Conservation (phyloP, 2,888 invertebrate species). For the Drosophila kanekoi region DNA sequence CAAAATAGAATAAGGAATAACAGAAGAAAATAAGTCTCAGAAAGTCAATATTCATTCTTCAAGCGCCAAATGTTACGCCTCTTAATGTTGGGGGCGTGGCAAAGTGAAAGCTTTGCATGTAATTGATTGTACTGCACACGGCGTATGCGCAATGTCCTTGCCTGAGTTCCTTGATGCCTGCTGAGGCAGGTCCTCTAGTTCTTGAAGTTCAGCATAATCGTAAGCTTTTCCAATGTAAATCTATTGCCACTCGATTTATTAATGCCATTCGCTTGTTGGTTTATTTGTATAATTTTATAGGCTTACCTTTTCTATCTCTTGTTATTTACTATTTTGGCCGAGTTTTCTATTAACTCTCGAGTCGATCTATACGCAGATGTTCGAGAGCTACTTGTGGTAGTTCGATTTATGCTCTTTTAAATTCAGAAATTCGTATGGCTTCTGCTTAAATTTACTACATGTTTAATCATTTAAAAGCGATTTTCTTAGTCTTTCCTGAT, state of each 20-base stretch:
- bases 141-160: constrained; percentile 46
- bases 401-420: background rate
- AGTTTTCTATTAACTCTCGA: constrained; percentile 14
- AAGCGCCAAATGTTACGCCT: constrained; percentile 48
- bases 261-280: constrained; percentile 63
- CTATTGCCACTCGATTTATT: constrained; percentile 42
- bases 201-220: constrained; percentile 30
- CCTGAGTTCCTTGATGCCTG: background rate
- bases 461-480: no score
- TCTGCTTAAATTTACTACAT: constrained; percentile 7
- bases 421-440: background rate
- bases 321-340: constrained; percentile 19
- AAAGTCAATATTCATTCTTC: constrained; percentile 36
- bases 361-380: constrained; percentile 1
- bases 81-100: constrained; percentile 39
- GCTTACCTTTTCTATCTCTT: constrained; percentile 23
- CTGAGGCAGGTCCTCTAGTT: constrained; percentile 7
- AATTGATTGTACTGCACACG: constrained; percentile 63
- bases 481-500: no score
- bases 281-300: constrained; percentile 66
- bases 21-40: constrained; percentile 2
- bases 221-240: constrained; percentile 56
- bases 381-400: constrained; percentile 2
- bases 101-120: constrained; percentile 55
- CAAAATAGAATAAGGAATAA: constrained; percentile 10